Evolutionary conservation across 2,888 invertebrate species (phyloP).

Genomic region (Dicyrtomina minuta): DNA sequence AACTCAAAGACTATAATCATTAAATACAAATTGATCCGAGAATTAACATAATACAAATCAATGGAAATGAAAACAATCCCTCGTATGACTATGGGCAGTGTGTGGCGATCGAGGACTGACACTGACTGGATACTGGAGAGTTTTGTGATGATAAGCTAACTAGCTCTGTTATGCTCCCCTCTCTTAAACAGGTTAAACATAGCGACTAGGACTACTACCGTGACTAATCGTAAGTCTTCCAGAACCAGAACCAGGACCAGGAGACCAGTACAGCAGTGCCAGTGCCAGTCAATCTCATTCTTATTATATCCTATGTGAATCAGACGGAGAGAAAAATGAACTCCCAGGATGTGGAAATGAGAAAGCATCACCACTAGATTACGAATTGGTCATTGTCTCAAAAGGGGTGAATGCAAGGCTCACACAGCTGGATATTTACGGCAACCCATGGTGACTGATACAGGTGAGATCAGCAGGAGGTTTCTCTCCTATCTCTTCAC

Average conservation of each 20-base stretch:
- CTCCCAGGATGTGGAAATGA: slow-evolving; percentile 53
- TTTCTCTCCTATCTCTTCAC: slow-evolving; percentile 41
- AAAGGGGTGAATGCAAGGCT: slow-evolving; percentile 45
- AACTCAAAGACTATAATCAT: too few species aligned
- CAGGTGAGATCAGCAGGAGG: slow-evolving; percentile 51
- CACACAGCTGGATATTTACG: slow-evolving; percentile 53
- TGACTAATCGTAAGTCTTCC: neutral
- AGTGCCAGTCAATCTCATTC: too few species aligned
- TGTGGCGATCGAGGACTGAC: neutral
- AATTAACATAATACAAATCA: too few species aligned
- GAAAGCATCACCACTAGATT: slow-evolving; percentile 48
- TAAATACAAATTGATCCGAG: too few species aligned
- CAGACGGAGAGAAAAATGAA: slow-evolving; percentile 30
- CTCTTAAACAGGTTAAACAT: too few species aligned
- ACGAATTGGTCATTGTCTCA: slow-evolving; percentile 49
- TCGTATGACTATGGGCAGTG: too few species aligned
- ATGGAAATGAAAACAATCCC: too few species aligned
- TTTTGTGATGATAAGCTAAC: too few species aligned
- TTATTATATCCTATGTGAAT: slow-evolving; percentile 2
- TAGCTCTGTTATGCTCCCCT: too few species aligned
- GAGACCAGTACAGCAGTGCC: slow-evolving; percentile 2
- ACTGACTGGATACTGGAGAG: neutral
- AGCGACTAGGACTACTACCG: too few species aligned
- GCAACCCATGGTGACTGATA: slow-evolving; percentile 51
- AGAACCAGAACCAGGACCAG: neutral